Percentiles rank a stretch among this genome's conserved stretches.
Conservation (phyloP, 1,140 invertebrate genomes). For the Theocolax elegans region DNA sequence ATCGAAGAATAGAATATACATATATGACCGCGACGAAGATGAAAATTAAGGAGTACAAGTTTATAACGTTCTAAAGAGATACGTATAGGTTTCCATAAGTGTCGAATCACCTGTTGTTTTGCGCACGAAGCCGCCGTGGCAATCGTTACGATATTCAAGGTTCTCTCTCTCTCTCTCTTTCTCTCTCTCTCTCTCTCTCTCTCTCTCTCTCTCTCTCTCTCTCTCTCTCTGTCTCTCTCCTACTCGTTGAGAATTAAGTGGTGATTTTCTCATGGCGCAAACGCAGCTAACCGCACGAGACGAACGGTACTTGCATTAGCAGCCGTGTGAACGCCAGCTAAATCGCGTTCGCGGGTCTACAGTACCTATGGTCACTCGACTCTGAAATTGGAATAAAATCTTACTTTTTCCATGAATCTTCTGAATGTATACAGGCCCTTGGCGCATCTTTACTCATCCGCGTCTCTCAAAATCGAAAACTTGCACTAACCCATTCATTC, state of each 20-base stretch:
- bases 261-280: constrained; percentile 18
- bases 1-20: no score
- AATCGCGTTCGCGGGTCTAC: constrained; percentile 48
- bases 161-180: neutral
- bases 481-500: no score
- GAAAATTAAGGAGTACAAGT: no score
- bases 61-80: no score
- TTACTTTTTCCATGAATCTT: constrained; percentile 33
- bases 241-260: constrained; percentile 11
- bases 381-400: constrained; percentile 53
- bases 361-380: constrained; percentile 44
- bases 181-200: no score
- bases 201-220: neutral
- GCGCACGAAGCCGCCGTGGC: neutral
- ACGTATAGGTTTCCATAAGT: no score
- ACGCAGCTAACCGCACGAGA: neutral
- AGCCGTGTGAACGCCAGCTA: constrained; percentile 49
- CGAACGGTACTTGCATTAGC: constrained; percentile 46
- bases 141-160: no score
- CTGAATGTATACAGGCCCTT: neutral
- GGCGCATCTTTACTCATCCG: no score
- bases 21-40: no score
- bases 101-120: constrained; percentile 18
- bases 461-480: neutral
- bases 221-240: neutral